A percentile compares a stretch with the other conserved stretches of the same genome.
These are phyloP conservation scores for Drosophila gaucha DNA, from an alignment of 2,888 invertebrate genomes.

Conservation along the genomic window DNA sequence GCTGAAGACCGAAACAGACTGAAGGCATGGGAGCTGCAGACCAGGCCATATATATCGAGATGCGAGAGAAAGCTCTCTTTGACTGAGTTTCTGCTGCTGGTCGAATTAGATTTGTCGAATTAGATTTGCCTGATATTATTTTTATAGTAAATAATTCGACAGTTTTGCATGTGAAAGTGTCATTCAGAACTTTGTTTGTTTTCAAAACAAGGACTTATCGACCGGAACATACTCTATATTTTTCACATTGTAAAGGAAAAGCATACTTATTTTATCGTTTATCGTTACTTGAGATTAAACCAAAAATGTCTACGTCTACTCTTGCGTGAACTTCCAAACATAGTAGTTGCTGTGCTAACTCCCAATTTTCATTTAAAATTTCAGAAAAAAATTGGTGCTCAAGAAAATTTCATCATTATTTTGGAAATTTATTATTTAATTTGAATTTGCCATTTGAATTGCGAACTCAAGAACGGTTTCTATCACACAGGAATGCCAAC, in stretches of 20 bases:
- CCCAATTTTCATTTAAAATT: background rate
- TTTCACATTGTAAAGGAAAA: no score
- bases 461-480: constrained; percentile 2
- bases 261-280: no score
- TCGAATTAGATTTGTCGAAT: background rate
- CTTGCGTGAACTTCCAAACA: no score
- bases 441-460: constrained; percentile 39
- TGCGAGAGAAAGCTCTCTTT: constrained; percentile 55
- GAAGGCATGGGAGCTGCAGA: constrained; percentile 49
- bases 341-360: background rate
- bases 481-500: constrained; percentile 30
- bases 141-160: background rate
- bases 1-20: constrained; percentile 49
- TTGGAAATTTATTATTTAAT: background rate
- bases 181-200: constrained; percentile 1
- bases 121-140: background rate
- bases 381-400: no score
- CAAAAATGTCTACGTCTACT: no score
- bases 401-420: background rate
- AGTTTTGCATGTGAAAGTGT: constrained; percentile 1
- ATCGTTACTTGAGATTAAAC: no score
- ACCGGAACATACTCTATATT: background rate
- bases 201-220: background rate
- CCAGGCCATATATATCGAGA: constrained; percentile 54
- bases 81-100: background rate